Evolutionary conservation across 2,797 vertebrate species (phyloP).

Genomic region (Neoniphon sammara): DNA sequence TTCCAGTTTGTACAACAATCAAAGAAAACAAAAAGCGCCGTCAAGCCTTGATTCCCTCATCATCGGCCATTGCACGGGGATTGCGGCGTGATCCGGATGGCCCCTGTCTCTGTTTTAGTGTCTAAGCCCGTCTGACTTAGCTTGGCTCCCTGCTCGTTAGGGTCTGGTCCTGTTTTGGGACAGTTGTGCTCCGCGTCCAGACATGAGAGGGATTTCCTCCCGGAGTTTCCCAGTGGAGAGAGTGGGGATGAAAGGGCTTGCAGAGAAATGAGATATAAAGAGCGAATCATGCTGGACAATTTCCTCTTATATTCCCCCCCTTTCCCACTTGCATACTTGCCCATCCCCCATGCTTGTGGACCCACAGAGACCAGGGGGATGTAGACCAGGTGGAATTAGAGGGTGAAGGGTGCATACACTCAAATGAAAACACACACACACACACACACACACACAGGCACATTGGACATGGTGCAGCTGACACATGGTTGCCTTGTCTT

Average conservation of each 20-base stretch:
- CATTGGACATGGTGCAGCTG: slow-evolving; percentile 18
- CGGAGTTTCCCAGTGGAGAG: slow-evolving; percentile 62
- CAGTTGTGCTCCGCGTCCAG: slow-evolving; percentile 74
- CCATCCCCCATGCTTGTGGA: slow-evolving; percentile 26
- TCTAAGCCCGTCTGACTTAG: slow-evolving; percentile 79
- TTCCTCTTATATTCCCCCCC: slow-evolving; percentile 73
- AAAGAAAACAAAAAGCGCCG: slow-evolving; percentile 72
- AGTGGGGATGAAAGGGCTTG: slow-evolving; percentile 74
- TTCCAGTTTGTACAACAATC: slow-evolving; percentile 70
- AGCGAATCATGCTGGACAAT: slow-evolving; percentile 76
- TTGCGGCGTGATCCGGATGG: slow-evolving; percentile 74
- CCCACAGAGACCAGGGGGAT: slow-evolving; percentile 56
- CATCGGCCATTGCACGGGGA: slow-evolving; percentile 71
- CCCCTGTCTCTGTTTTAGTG: slow-evolving; percentile 75
- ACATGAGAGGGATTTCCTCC: slow-evolving; percentile 82
- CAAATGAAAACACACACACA: background rate
- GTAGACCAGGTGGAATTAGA: slow-evolving; percentile 50
- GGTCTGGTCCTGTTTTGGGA: slow-evolving; percentile 72
- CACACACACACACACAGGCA: slow-evolving; percentile 12
- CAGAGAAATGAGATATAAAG: slow-evolving; percentile 80
- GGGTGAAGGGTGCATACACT: slow-evolving; percentile 18
- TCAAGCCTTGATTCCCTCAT: slow-evolving; percentile 72
- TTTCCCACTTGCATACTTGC: slow-evolving; percentile 23
- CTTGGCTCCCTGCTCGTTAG: slow-evolving; percentile 75
- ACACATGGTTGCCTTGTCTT: slow-evolving; percentile 43